Evolutionary conservation across 1,140 invertebrate species (phyloP).

Genomic region (Atta colombica): DNA sequence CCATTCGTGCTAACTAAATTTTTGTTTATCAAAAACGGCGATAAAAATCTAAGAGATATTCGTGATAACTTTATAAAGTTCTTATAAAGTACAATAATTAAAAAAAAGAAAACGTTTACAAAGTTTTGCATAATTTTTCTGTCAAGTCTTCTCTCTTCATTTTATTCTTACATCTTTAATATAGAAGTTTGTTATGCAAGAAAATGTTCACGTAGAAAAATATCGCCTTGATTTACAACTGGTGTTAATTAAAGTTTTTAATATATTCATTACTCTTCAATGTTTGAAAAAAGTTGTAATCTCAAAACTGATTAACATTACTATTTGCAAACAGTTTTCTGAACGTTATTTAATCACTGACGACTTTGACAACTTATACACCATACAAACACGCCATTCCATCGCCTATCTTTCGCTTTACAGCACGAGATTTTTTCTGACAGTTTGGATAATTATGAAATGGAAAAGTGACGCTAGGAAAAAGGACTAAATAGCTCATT

Average conservation of each 20-base stretch:
- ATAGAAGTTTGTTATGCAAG: not conserved
- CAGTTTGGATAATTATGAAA: constrained; percentile 87
- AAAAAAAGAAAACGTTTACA: not conserved
- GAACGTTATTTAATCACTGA: not conserved
- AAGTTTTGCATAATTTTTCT: constrained; percentile 1
- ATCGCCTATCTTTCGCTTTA: constrained; percentile 9
- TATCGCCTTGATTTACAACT: not conserved
- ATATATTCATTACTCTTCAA: constrained; percentile 39
- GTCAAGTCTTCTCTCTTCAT: not conserved
- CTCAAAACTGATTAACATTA: not conserved
- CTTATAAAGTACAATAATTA: not conserved
- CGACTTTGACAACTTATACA: not conserved
- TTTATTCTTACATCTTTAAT: constrained; percentile 15
- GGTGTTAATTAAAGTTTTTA: constrained; percentile 49
- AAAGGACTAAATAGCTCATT: not conserved
- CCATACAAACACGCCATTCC: not conserved
- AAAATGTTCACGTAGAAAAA: constrained; percentile 1
- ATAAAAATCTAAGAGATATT: not conserved
- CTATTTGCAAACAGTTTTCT: constrained; percentile 14
- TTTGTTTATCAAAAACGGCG: not conserved
- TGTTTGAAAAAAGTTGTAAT: constrained; percentile 16
- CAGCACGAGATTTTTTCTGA: constrained; percentile 1
- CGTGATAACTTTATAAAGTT: not conserved
- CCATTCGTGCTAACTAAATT: not conserved
- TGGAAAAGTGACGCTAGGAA: constrained; percentile 89